Evolutionary conservation across 35 echinoderm and acorn worm species (phyloP).

Genomic region (Lytechinus pictus): DNA sequence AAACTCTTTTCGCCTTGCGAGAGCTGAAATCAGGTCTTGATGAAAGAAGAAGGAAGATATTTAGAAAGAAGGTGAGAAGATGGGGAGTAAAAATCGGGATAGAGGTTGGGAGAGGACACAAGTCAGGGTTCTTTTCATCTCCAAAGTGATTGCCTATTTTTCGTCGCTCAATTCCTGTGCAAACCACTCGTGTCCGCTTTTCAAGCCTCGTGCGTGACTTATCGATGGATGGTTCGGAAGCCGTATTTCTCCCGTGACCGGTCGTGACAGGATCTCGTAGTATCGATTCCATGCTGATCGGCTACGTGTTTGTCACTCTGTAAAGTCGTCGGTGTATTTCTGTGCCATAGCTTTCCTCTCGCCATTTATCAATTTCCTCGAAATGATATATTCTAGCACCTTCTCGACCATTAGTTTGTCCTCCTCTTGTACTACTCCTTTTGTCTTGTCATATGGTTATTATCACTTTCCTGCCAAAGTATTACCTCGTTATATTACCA

Average conservation of each 20-base stretch:
- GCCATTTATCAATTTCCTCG: neutral
- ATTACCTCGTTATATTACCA: neutral
- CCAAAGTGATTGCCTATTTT: slow-evolving; percentile 12
- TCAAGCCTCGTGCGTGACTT: neutral
- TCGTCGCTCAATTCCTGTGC: neutral
- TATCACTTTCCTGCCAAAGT: neutral
- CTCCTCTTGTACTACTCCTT: neutral
- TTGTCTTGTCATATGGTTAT: neutral
- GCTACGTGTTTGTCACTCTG: neutral
- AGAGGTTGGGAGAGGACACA: neutral
- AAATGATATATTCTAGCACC: neutral
- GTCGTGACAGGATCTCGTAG: neutral
- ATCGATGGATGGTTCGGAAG: neutral
- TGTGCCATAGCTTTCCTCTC: neutral
- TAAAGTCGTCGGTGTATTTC: neutral
- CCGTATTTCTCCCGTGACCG: neutral
- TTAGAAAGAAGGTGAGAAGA: neutral
- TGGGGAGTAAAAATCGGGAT: neutral
- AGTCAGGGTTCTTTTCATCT: slow-evolving; percentile 1
- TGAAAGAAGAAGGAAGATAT: neutral
- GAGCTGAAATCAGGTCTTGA: neutral
- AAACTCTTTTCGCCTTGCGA: neutral
- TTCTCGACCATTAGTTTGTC: neutral
- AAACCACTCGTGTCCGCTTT: slow-evolving; percentile 9
- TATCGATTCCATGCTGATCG: neutral